Conservation (phyloP, 92 coral and sea anemone genomes). For the Actinostola sp. region DNA sequence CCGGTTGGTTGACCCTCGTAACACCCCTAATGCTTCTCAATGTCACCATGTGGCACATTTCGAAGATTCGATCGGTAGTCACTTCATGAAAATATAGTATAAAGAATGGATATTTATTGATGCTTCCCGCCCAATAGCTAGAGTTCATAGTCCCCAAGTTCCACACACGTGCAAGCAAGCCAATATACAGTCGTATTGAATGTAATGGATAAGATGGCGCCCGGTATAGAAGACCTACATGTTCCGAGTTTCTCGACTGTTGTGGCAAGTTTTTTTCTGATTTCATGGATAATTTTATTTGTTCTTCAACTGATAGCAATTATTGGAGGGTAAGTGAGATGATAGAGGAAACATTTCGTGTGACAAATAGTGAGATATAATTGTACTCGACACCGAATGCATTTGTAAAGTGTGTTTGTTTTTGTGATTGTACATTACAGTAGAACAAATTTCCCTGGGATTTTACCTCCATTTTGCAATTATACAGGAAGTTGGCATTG, state of each 20-base stretch:
- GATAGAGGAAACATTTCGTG: background rate
- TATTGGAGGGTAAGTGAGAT: constrained; percentile 71
- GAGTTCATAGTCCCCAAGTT: background rate
- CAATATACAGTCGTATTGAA: too few relatives aligned
- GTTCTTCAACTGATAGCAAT: constrained; percentile 77
- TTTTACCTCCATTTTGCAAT: constrained; percentile 1
- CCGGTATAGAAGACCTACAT: constrained; percentile 54
- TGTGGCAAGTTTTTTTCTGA: constrained; percentile 66
- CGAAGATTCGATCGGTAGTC: background rate
- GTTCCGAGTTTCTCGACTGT: constrained; percentile 66
- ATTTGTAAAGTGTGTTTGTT: background rate
- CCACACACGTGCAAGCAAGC: background rate
- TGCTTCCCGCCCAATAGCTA: background rate
- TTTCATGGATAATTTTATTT: constrained; percentile 65
- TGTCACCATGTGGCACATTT: constrained; percentile 7
- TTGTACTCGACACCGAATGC: too few relatives aligned
- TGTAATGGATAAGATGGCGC: constrained; percentile 92
- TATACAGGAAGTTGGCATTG: constrained; percentile 66
- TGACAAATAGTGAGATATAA: too few relatives aligned
- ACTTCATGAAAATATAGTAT: background rate
- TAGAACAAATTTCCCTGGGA: background rate
- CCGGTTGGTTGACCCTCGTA: constrained; percentile 8
- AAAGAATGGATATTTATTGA: background rate
- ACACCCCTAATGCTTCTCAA: too few relatives aligned
- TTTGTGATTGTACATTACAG: background rate